Percentiles rank a stretch among this genome's conserved stretches.
Conservation (phyloP, 2,888 invertebrate species). For the Parasteatoda lunata region DNA sequence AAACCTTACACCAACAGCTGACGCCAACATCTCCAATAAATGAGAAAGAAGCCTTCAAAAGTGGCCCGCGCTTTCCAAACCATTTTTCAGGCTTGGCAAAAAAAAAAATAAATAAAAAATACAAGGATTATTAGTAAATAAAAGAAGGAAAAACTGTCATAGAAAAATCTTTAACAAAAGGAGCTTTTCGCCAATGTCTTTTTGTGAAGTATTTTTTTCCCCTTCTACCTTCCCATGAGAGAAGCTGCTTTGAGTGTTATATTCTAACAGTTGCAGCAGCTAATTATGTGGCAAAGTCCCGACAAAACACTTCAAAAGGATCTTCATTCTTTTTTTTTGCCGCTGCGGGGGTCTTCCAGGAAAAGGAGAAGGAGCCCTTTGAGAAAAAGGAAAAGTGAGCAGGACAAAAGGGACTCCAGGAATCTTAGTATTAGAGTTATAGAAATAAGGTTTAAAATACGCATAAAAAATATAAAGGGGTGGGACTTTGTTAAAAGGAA, state of each 20-base stretch:
- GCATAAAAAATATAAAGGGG: conserved; percentile 13
- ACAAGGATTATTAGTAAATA: conserved; percentile 64
- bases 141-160: conserved; percentile 28
- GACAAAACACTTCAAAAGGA: conserved; percentile 53
- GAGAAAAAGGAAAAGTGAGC: conserved; percentile 54
- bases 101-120: conserved; percentile 26
- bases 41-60: conserved; percentile 29
- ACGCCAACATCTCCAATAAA: conserved; percentile 65
- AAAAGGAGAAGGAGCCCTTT: conserved; percentile 23
- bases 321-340: conserved; percentile 18
- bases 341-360: conserved; percentile 41
- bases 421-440: conserved; percentile 26
- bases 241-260: conserved; percentile 55
- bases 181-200: conserved; percentile 36
- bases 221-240: background rate
- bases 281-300: conserved; percentile 56
- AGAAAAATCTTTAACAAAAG: conserved; percentile 40
- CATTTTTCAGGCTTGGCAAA: conserved; percentile 34
- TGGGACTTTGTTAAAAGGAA: background rate
- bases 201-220: conserved; percentile 23
- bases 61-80: conserved; percentile 26
- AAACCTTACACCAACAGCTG: conserved; percentile 67
- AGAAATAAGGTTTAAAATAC: conserved; percentile 13
- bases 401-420: conserved; percentile 41
- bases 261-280: conserved; percentile 30